A percentile compares a stretch with the other conserved stretches of the same genome.
Evolutionary conservation across 2,797 vertebrate species (phyloP).

Genomic region (Siniperca obscura): DNA sequence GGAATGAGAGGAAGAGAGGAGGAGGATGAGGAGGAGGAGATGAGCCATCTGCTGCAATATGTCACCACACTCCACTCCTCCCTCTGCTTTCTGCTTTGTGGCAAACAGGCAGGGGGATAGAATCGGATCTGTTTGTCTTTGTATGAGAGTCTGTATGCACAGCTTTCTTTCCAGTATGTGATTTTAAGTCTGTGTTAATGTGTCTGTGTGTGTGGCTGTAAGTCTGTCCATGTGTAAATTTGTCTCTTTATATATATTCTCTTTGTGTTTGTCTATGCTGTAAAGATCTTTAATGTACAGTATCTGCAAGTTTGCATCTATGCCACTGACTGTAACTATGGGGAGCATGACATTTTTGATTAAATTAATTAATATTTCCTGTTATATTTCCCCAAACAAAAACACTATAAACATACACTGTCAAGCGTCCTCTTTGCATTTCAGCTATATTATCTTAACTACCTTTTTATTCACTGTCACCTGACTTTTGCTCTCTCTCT

Average conservation of each 20-base stretch:
- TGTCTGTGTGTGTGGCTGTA: background rate
- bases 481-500: background rate
- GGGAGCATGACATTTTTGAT: background rate
- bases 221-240: background rate
- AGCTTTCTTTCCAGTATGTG: background rate
- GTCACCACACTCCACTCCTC: conserved; percentile 45
- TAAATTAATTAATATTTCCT: background rate
- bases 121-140: conserved; percentile 36
- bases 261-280: background rate
- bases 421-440: background rate
- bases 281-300: no score
- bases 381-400: background rate
- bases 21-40: conserved; percentile 68
- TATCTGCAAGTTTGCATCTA: background rate
- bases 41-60: conserved; percentile 76
- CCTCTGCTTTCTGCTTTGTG: conserved; percentile 38
- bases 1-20: conserved; percentile 39
- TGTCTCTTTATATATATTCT: conserved; percentile 10
- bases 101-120: conserved; percentile 16
- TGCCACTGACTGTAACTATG: background rate
- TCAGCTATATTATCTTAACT: background rate
- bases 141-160: background rate
- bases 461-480: background rate
- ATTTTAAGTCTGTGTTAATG: background rate
- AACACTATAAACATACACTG: background rate